A percentile compares a stretch with the other conserved stretches of the same genome.
Conservation (phyloP, 35 echinoderm and acorn worm genomes). For the Eucidaris tribuloides region DNA sequence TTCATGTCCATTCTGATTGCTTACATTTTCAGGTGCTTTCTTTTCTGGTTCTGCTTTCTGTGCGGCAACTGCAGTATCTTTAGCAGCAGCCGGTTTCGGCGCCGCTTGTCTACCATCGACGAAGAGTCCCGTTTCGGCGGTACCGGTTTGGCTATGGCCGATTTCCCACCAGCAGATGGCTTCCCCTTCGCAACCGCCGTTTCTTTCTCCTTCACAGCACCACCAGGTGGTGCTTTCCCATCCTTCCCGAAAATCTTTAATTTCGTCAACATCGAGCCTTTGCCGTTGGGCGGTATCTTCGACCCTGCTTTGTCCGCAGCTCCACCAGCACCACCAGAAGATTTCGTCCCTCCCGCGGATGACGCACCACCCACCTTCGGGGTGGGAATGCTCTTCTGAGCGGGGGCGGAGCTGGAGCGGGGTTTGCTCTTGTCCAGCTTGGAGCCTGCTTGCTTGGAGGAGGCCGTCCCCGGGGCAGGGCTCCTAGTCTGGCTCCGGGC, state of each 20-base stretch:
- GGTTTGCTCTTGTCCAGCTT: conserved; percentile 19
- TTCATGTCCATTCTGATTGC: neutral
- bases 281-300: conserved; percentile 34
- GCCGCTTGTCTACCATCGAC: conserved; percentile 7
- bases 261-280: conserved; percentile 95
- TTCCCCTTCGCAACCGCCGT: conserved; percentile 11
- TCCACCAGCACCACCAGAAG: conserved; percentile 4
- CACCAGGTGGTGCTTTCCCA: conserved; percentile 44
- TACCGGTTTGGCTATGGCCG: conserved; percentile 3
- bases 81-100: conserved; percentile 8
- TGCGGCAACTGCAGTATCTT: neutral
- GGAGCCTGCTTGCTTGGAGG: neutral
- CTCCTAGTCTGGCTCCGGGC: neutral
- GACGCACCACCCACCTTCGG: conserved; percentile 41
- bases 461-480: neutral
- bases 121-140: conserved; percentile 46
- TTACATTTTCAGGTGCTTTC: no score
- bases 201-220: neutral
- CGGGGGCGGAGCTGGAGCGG: neutral
- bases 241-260: conserved; percentile 85
- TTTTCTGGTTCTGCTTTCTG: no score
- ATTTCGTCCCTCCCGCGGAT: conserved; percentile 12
- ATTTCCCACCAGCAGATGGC: neutral
- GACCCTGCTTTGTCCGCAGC: neutral
- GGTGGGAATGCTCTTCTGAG: conserved; percentile 35